Evolutionary conservation across 2,797 vertebrate species (phyloP).

Genomic region (Brachyalestes nurse): DNA sequence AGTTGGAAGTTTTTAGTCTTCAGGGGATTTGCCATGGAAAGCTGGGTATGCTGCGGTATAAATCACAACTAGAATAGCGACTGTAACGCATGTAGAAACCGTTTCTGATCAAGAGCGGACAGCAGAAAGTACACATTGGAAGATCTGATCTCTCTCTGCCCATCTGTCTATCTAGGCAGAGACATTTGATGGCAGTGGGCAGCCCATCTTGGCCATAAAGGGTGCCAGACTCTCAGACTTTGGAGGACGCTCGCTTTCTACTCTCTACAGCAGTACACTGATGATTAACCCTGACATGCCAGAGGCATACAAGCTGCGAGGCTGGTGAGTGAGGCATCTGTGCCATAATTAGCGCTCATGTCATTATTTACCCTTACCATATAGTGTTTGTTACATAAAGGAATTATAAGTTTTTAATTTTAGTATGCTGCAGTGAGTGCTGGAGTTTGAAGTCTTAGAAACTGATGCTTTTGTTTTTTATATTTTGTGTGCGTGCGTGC

Average conservation of each 20-base stretch:
- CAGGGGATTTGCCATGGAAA: constrained; percentile 46
- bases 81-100: constrained; percentile 25
- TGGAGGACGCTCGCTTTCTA: constrained; percentile 91
- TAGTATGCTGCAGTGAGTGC: neutral
- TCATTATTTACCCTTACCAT: constrained; percentile 1
- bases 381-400: neutral
- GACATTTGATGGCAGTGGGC: constrained; percentile 89
- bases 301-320: constrained; percentile 93
- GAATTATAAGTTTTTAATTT: constrained; percentile 1
- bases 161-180: constrained; percentile 83
- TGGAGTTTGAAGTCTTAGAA: neutral
- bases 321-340: constrained; percentile 83
- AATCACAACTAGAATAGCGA: constrained; percentile 60
- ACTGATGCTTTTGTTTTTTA: neutral
- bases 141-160: neutral
- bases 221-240: constrained; percentile 93
- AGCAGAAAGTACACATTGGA: neutral
- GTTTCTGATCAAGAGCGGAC: constrained; percentile 1
- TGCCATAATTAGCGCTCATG: neutral
- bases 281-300: constrained; percentile 96
- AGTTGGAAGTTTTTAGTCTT: constrained; percentile 51
- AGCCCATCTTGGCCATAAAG: constrained; percentile 93
- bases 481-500: neutral
- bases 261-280: constrained; percentile 89
- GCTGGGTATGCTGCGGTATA: constrained; percentile 60